Percentiles rank a stretch among this genome's conserved stretches.
These are phyloP conservation scores for Rostratula benghalensis DNA, from an alignment of 2,113 vertebrate species.

Conservation along the genomic window DNA sequence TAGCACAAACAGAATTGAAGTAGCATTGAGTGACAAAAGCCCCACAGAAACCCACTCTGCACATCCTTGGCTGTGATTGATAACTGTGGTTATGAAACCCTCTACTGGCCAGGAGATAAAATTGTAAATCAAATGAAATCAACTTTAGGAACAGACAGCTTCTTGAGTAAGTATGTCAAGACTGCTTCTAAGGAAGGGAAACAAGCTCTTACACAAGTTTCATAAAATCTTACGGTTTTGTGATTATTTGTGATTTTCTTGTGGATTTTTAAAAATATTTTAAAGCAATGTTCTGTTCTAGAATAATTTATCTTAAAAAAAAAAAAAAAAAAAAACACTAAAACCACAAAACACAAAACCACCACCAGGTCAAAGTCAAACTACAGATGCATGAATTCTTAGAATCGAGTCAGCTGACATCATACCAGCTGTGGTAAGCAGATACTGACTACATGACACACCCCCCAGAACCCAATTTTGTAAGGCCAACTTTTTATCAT, in stretches of 20 bases:
- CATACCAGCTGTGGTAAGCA: neutral
- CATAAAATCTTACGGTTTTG: neutral
- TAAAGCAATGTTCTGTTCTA: neutral
- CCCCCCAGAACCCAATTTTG: neutral
- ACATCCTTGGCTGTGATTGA: neutral
- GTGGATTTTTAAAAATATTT: neutral
- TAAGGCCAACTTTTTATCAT: neutral
- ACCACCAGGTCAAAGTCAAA: neutral
- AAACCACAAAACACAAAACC: neutral
- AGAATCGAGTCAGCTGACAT: neutral
- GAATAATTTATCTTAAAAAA: neutral
- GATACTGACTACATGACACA: neutral
- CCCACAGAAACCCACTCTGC: neutral
- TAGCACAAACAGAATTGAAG: neutral
- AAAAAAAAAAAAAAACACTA: neutral
- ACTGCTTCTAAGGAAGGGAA: neutral
- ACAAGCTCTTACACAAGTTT: neutral
- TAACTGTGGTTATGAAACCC: constrained; percentile 14
- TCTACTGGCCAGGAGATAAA: constrained; percentile 19
- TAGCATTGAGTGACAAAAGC: neutral
- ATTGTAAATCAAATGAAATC: neutral
- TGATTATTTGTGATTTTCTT: neutral
- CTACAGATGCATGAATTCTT: neutral
- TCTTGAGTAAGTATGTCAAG: neutral
- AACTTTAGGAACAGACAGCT: neutral